Base-by-base conservation (phyloP, 1,140 invertebrate genomes). In the Anastrepha obliqua region DNA sequence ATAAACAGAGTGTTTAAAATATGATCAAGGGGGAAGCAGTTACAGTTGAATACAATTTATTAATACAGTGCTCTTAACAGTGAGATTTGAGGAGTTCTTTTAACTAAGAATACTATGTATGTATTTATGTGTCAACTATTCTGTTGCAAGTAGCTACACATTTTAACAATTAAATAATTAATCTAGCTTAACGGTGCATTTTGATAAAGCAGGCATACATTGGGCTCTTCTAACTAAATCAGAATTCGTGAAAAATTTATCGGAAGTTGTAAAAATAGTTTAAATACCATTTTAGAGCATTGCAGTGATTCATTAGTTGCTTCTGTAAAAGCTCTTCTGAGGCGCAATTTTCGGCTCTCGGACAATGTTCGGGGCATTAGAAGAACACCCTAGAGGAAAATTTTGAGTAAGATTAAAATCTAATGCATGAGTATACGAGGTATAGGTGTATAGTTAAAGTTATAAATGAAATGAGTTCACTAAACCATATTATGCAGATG, bases 361-460 rank as follows among this genome's bases (percentile, higher is more conserved):
- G 97, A 96, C 95, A 97, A 95, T 91, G 97, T 97, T 94, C 96
- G 96, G 93, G 97, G 97, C 94, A 96, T 97, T 94, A 97, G 96
- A 93, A 97, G 96, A 94, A 97, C 95, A 90, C 96, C 96, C 96
- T 97, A 96, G 91, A 91, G 91, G 90, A 89, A 90, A 90, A 85
- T 62, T 90, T 81, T 81, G 47, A 2, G 8, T 55, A 29, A 81
- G 11, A 55, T 20, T 81, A 8, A 55, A 11, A 55, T 55, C 29
- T 29, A 29, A 29, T 29, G 29, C 29, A 29, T 29, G 0, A 29
- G 29, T 29, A 29, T 29, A 29, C 29, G 29, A 29, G 29, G 29
- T 29, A 29, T 29, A 29, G 29, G 29, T 29, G 29, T 29, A 29
- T 29, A 29, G 29, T 29, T 29, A 29, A 29, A 29, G 29, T 29